phyloP scores from a whole-genome alignment of 2,888 invertebrate genomes.

The Lasioglossum malachurum region DNA sequence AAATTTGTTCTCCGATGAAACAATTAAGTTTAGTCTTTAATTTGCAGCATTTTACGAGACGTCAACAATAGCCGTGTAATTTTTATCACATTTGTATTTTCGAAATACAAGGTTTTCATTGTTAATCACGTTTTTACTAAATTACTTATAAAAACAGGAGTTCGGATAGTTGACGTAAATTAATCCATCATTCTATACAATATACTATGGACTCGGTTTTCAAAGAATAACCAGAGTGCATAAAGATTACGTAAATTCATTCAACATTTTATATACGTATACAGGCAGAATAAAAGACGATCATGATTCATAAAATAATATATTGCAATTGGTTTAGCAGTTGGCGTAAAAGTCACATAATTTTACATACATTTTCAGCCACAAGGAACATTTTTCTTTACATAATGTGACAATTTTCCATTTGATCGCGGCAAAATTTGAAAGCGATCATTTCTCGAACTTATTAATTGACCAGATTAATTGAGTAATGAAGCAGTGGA shows the following conservation, averaged over 20 bases:
- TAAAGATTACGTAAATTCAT: not conserved
- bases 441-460: not conserved
- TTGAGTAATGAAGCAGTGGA: not conserved
- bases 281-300: no score
- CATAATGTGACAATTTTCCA: not conserved
- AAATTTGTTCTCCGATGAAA: not conserved
- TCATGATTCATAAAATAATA: not conserved
- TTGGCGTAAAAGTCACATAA: not conserved
- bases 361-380: not conserved
- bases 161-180: not conserved
- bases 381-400: not conserved
- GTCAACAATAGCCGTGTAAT: not conserved
- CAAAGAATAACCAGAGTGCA: not conserved
- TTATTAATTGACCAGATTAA: not conserved
- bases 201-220: not conserved
- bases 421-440: not conserved
- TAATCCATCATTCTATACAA: not conserved
- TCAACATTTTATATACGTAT: no score
- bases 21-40: not conserved
- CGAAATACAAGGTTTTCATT: not conserved
- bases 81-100: not conserved
- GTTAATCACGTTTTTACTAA: not conserved
- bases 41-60: not conserved
- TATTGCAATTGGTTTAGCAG: not conserved
- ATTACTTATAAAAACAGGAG: not conserved